phyloP scores from a whole-genome alignment of 1,140 invertebrate species.

The Muscidifurax raptorellus region DNA sequence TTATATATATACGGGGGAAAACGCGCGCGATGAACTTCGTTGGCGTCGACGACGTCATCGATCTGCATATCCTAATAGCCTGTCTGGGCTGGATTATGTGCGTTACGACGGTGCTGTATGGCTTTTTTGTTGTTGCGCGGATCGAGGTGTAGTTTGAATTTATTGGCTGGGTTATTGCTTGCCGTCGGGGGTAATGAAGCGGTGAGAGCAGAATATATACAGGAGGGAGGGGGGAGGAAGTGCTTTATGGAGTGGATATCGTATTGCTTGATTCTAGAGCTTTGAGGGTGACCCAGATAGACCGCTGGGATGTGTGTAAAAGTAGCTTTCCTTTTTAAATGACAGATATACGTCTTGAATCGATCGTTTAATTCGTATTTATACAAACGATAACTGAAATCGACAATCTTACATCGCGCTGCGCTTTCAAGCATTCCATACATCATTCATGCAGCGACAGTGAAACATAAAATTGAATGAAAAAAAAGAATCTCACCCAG shows the following conservation, averaged over 20 bases:
- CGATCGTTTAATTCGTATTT: no score
- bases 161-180: background rate
- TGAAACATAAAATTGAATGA: background rate
- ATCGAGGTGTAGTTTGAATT: background rate
- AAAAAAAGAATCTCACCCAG: conserved; percentile 60
- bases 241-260: background rate
- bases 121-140: background rate
- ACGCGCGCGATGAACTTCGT: background rate
- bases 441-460: no score
- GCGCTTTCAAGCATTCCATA: no score
- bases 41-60: background rate
- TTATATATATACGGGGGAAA: background rate
- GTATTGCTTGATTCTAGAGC: background rate
- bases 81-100: background rate
- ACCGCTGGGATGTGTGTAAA: background rate
- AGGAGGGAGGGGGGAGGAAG: background rate
- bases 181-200: background rate
- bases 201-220: background rate
- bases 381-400: no score
- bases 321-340: background rate
- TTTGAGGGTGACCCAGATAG: background rate
- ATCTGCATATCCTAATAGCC: conserved; percentile 4
- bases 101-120: background rate
- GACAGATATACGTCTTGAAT: no score
- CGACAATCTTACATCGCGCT: no score